phyloP scores from a whole-genome alignment of 2,113 vertebrate species.

The Otolemur garnettii region DNA sequence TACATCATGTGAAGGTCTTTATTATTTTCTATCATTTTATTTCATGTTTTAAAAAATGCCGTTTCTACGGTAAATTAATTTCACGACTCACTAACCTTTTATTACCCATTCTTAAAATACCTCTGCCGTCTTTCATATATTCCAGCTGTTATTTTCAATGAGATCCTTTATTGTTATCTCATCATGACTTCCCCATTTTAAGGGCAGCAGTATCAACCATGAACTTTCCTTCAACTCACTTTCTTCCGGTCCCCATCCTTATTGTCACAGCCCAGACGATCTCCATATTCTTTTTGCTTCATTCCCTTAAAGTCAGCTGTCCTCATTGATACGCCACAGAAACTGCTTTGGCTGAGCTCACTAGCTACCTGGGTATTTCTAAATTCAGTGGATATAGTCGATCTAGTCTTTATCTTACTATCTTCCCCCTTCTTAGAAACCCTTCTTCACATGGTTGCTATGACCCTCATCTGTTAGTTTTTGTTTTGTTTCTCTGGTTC shows the following conservation, averaged over 20 bases:
- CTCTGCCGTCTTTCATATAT: background rate
- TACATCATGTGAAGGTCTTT: background rate
- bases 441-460: background rate
- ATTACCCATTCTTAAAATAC: background rate
- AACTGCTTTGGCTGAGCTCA: background rate
- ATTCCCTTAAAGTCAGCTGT: conserved; percentile 36
- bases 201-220: background rate
- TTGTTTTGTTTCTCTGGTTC: conserved; percentile 58
- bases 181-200: background rate
- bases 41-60: background rate
- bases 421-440: conserved; percentile 26
- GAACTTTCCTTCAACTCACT: background rate
- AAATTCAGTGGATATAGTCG: background rate
- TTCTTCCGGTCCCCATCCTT: background rate
- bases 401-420: background rate
- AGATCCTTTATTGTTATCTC: background rate
- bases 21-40: background rate
- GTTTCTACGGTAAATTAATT: background rate
- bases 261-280: background rate
- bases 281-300: background rate
- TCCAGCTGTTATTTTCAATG: background rate
- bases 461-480: background rate
- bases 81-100: conserved; percentile 16
- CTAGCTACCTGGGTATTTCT: background rate
- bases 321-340: background rate